Percentiles rank a stretch among this genome's conserved stretches.
phyloP scores from a whole-genome alignment of 2,113 vertebrate species.

The Turdus rufiventris region DNA sequence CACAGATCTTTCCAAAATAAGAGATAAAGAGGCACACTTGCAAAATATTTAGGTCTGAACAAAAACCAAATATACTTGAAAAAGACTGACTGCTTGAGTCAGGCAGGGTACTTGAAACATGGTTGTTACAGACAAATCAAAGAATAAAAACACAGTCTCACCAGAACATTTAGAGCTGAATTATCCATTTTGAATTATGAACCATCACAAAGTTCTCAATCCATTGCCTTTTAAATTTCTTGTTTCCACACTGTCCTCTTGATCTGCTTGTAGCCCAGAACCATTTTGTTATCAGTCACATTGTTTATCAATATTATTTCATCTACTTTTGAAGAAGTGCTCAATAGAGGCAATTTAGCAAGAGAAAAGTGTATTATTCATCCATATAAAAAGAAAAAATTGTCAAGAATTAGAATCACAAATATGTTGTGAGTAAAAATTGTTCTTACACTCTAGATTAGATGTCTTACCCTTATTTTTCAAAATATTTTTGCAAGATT shows the following conservation, averaged over 20 bases:
- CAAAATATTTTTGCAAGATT: background rate
- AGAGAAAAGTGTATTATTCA: background rate
- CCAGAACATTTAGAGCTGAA: background rate
- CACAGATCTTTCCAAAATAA: background rate
- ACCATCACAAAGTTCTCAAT: background rate
- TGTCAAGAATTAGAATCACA: background rate
- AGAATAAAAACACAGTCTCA: background rate
- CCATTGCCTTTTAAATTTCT: background rate
- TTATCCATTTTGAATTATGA: background rate
- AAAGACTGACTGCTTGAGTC: background rate
- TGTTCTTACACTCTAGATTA: too few relatives aligned
- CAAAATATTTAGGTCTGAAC: background rate
- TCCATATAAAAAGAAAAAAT: background rate
- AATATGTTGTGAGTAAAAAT: background rate
- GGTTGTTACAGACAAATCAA: background rate
- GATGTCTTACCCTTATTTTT: background rate
- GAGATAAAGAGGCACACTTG: background rate
- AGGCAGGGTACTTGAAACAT: background rate
- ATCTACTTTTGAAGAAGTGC: background rate
- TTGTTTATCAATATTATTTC: background rate
- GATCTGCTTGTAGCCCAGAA: background rate
- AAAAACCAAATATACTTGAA: background rate
- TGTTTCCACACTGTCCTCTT: background rate
- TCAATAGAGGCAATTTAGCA: background rate
- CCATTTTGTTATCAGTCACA: background rate